A percentile compares a stretch with the other conserved stretches of the same genome.
These are phyloP conservation scores for Cricetomys ansorgei DNA, from an alignment of 2,113 vertebrate genomes.

Conservation along the genomic window DNA sequence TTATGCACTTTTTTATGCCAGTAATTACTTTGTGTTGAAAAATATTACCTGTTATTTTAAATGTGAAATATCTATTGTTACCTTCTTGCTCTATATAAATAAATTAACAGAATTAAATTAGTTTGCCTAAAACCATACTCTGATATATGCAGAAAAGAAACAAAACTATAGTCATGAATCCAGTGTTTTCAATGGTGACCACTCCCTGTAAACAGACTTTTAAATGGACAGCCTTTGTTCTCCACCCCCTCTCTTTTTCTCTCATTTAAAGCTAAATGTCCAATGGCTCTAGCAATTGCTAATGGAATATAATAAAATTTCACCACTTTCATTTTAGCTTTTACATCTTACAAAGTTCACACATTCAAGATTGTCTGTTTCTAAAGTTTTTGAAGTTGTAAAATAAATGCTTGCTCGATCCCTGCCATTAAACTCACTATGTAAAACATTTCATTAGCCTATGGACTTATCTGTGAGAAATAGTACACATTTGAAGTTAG, in stretches of 20 bases:
- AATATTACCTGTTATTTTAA: not conserved
- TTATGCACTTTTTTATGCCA: not conserved
- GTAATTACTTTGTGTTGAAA: not conserved
- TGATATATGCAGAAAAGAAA: not conserved
- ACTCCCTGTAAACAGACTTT: not conserved
- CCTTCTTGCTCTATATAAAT: not conserved
- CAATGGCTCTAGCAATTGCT: not conserved
- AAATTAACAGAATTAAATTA: slow-evolving; percentile 3
- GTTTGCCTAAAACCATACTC: not conserved
- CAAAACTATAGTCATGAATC: not conserved
- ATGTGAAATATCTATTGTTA: not conserved
- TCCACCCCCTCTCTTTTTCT: not conserved
- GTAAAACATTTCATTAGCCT: not conserved
- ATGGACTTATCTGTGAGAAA: not conserved
- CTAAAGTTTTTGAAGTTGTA: not conserved
- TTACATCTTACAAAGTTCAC: not conserved
- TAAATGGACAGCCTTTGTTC: not conserved
- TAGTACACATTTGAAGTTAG: not conserved
- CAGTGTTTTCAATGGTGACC: not conserved
- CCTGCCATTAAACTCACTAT: not conserved
- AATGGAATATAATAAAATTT: not conserved
- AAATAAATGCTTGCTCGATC: not conserved
- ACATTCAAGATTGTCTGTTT: not conserved
- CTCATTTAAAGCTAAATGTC: not conserved
- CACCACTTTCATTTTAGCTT: not conserved